phyloP scores from a whole-genome alignment of 2,797 vertebrate genomes.

The Leptatherina wallacei region DNA sequence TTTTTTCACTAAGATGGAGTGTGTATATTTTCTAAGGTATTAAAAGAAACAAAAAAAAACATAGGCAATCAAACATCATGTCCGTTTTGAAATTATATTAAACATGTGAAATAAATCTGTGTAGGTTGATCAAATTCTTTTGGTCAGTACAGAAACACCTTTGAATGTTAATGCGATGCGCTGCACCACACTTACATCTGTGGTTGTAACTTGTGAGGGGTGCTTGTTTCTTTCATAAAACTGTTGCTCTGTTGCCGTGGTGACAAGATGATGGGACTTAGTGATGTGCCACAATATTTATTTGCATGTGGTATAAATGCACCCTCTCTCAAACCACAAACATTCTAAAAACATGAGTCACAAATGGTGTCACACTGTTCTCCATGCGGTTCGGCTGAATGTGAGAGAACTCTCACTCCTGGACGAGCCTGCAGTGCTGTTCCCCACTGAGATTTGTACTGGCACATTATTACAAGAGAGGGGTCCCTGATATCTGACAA shows the following conservation, averaged over 20 bases:
- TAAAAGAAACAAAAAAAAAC: not conserved
- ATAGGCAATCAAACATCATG: not conserved
- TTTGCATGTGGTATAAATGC: constrained; percentile 19
- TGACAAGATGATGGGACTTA: constrained; percentile 24
- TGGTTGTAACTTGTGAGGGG: constrained; percentile 1
- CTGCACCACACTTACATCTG: not conserved
- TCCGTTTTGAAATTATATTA: not conserved
- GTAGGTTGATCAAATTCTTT: not conserved
- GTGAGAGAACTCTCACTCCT: constrained; percentile 23
- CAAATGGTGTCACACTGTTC: constrained; percentile 11
- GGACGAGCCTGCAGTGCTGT: not conserved
- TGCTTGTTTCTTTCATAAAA: constrained; percentile 21
- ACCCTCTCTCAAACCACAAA: constrained; percentile 12
- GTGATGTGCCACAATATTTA: constrained; percentile 21
- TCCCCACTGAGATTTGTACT: constrained; percentile 25
- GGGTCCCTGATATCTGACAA: constrained; percentile 33
- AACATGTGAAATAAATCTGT: not conserved
- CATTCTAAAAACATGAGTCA: constrained; percentile 23
- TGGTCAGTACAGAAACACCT: not conserved
- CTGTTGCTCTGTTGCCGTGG: constrained; percentile 29
- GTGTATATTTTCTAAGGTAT: not conserved
- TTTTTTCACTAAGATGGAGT: not conserved
- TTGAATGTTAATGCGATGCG: not conserved
- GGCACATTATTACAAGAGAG: constrained; percentile 7
- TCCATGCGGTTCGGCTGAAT: not conserved